Percentiles rank a stretch among this genome's conserved stretches.
These are phyloP conservation scores for Chironomus tepperi DNA, from an alignment of 1,140 invertebrate genomes.

Conservation along the genomic window DNA sequence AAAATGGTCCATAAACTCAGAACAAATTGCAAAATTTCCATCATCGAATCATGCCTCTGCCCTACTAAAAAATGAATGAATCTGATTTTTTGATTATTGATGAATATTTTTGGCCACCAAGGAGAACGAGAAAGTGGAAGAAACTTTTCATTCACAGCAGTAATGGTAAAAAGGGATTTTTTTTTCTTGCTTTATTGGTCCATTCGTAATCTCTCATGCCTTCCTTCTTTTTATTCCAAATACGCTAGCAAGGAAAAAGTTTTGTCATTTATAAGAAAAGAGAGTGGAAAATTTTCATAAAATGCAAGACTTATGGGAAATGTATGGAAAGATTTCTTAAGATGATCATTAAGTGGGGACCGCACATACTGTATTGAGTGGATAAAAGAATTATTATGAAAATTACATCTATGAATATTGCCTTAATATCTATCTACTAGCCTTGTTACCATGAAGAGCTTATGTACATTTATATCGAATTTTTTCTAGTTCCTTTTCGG, in stretches of 20 bases:
- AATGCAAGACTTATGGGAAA: neutral
- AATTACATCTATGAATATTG: neutral
- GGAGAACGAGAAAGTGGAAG: neutral
- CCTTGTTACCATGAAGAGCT: no score
- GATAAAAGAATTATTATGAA: conserved; percentile 7
- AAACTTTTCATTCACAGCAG: neutral
- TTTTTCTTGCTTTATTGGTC: neutral
- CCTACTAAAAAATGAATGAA: neutral
- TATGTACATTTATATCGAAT: no score
- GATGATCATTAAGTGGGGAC: no score
- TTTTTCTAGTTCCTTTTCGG: no score
- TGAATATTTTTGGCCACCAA: neutral
- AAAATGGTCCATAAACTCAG: no score
- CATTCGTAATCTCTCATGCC: neutral
- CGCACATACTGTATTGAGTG: neutral
- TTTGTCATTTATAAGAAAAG: conserved; percentile 14
- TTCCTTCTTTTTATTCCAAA: no score
- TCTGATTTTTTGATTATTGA: neutral
- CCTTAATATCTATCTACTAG: no score
- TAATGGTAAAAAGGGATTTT: neutral
- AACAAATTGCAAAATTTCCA: no score
- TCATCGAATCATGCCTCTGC: no score
- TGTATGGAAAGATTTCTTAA: neutral
- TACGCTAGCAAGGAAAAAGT: neutral
- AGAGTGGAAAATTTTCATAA: neutral